Conservation (phyloP, 2,113 vertebrate species). For the Poeciliopsis retropinna region DNA sequence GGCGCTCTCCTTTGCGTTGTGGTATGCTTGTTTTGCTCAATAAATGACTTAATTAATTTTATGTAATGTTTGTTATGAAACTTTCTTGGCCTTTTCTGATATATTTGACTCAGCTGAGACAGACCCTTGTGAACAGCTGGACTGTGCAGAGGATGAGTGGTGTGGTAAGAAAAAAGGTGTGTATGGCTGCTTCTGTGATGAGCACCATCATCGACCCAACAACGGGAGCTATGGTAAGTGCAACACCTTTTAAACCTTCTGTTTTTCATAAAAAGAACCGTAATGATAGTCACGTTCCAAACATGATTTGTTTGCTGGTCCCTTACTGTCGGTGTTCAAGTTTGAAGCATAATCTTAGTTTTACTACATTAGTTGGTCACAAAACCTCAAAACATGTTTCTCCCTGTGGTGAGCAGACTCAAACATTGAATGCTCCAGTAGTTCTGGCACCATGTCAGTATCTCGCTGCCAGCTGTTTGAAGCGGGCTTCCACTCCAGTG, state of each 20-base stretch:
- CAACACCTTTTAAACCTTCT: background rate
- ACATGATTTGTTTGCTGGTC: no score
- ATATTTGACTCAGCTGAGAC: background rate
- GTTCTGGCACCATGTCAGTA: slow-evolving; percentile 65
- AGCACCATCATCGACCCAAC: slow-evolving; percentile 41
- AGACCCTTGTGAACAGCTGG: slow-evolving; percentile 64
- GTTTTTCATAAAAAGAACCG: no score
- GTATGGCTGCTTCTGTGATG: slow-evolving; percentile 76
- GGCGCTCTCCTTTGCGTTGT: slow-evolving; percentile 55
- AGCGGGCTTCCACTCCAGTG: slow-evolving; percentile 56
- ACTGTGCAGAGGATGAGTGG: slow-evolving; percentile 72
- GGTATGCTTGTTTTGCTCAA: slow-evolving; percentile 37
- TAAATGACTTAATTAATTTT: background rate
- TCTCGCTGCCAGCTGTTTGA: slow-evolving; percentile 76
- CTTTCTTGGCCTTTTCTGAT: background rate
- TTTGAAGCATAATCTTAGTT: background rate
- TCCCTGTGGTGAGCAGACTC: slow-evolving; percentile 52
- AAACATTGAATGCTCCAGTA: slow-evolving; percentile 49
- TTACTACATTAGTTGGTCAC: background rate
- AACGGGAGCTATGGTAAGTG: slow-evolving; percentile 54
- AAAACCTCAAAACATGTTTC: background rate
- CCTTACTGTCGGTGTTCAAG: background rate
- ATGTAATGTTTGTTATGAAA: slow-evolving; percentile 1
- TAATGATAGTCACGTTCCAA: no score
- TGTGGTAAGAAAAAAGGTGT: slow-evolving; percentile 70